Percentiles rank a stretch among this genome's conserved stretches.
These are phyloP conservation scores for Knipowitschia caucasica DNA, from an alignment of 2,797 vertebrate genomes.

Conservation along the genomic window DNA sequence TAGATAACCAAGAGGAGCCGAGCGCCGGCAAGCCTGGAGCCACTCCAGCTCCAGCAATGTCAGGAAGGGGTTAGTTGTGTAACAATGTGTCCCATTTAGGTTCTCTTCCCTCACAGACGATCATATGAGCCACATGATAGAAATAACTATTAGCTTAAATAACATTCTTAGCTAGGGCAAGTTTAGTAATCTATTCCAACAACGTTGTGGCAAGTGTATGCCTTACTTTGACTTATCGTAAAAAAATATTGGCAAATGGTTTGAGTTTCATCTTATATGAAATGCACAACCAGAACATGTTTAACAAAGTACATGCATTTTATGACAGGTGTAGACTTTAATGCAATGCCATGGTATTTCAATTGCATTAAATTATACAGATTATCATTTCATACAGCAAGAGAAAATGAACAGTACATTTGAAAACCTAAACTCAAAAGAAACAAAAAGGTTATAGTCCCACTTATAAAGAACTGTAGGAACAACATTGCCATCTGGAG, in stretches of 20 bases:
- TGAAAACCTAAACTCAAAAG: slow-evolving; percentile 49
- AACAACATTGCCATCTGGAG: slow-evolving; percentile 69
- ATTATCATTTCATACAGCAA: slow-evolving; percentile 17
- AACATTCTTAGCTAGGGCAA: not conserved
- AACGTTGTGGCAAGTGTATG: not conserved
- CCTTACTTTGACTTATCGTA: too few species aligned
- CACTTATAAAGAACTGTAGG: slow-evolving; percentile 24
- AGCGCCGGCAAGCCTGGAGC: slow-evolving; percentile 73
- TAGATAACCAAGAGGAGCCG: slow-evolving; percentile 76
- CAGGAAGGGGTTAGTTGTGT: slow-evolving; percentile 74
- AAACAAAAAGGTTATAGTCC: slow-evolving; percentile 37
- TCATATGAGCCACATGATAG: slow-evolving; percentile 39
- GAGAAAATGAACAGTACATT: slow-evolving; percentile 55
- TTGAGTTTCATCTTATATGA: not conserved
- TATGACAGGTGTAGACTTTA: not conserved
- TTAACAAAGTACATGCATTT: not conserved
- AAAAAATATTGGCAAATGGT: too few species aligned
- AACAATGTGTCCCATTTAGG: slow-evolving; percentile 76
- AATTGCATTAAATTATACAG: slow-evolving; percentile 33
- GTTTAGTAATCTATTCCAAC: not conserved
- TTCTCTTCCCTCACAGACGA: slow-evolving; percentile 50
- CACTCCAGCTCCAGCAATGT: slow-evolving; percentile 74
- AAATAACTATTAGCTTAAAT: slow-evolving; percentile 1
- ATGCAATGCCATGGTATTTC: not conserved
- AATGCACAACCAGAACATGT: not conserved